These are phyloP conservation scores for Chlorodrepanis virens DNA, from an alignment of 2,113 vertebrate genomes.

Conservation along the genomic window DNA sequence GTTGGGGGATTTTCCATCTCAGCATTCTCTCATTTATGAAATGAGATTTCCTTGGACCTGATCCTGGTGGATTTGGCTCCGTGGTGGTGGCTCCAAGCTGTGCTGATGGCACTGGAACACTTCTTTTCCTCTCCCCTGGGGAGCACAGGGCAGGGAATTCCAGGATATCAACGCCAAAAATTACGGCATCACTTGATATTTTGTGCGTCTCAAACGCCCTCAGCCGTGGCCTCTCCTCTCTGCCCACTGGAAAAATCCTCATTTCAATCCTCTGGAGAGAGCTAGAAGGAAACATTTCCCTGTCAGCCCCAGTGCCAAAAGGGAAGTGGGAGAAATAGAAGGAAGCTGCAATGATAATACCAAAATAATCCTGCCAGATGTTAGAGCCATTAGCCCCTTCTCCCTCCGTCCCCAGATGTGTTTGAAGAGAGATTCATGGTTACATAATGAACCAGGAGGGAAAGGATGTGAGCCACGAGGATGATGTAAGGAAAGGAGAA, in stretches of 20 bases:
- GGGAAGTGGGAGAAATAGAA: slow-evolving; percentile 38
- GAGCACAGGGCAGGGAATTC: neutral
- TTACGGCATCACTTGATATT: neutral
- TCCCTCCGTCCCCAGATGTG: slow-evolving; percentile 52
- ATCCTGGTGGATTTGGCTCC: neutral
- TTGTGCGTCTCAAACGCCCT: neutral
- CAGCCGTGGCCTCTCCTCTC: neutral
- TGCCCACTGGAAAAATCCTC: neutral
- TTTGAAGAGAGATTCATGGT: slow-evolving; percentile 58
- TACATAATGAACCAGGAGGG: slow-evolving; percentile 53
- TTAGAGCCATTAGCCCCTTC: slow-evolving; percentile 39
- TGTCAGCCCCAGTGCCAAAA: slow-evolving; percentile 5
- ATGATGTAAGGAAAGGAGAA: slow-evolving; percentile 19
- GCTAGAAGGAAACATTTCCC: slow-evolving; percentile 25
- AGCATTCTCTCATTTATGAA: neutral
- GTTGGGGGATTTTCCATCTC: neutral
- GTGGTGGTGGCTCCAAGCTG: neutral
- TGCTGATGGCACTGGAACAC: neutral
- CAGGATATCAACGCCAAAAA: neutral
- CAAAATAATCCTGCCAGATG: slow-evolving; percentile 50
- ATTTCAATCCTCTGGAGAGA: neutral
- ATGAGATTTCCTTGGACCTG: neutral
- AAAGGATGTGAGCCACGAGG: slow-evolving; percentile 35
- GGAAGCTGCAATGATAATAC: slow-evolving; percentile 59
- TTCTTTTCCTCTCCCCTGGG: neutral